Conservation (phyloP, 1,140 invertebrate species). For the Ganaspis sp. region DNA sequence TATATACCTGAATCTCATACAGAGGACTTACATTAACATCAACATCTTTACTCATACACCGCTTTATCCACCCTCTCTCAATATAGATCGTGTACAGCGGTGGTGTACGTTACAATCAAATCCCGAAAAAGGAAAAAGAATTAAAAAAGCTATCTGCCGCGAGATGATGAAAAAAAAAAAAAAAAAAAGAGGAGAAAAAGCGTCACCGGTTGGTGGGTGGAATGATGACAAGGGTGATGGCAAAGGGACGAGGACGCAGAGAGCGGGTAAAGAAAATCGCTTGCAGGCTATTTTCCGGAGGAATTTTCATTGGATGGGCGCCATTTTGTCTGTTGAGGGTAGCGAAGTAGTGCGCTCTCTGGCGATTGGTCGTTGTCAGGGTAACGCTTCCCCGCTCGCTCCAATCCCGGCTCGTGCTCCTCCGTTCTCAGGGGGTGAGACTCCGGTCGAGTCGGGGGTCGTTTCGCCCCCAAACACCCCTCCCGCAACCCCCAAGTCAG, state of each 20-base stretch:
- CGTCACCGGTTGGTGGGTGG: constrained; percentile 37
- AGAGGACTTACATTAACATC: constrained; percentile 48
- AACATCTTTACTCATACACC: constrained; percentile 44
- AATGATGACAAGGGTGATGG: constrained; percentile 26
- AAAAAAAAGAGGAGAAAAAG: constrained; percentile 38
- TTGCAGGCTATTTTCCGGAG: constrained; percentile 74
- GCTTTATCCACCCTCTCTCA: constrained; percentile 1
- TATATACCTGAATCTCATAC: background rate
- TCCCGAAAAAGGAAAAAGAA: constrained; percentile 69
- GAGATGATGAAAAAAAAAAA: constrained; percentile 66
- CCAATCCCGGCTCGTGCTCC: constrained; percentile 58
- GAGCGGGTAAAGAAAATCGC: constrained; percentile 69
- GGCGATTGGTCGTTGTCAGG: constrained; percentile 67
- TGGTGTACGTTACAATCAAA: constrained; percentile 72
- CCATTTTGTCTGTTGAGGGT: constrained; percentile 65
- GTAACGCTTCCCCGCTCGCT: constrained; percentile 60
- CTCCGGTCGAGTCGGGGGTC: constrained; percentile 38
- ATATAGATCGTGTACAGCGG: constrained; percentile 42
- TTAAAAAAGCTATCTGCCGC: constrained; percentile 71
- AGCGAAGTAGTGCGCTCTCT: constrained; percentile 38
- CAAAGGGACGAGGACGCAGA: constrained; percentile 31
- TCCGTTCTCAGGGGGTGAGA: constrained; percentile 25
- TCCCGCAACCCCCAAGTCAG: constrained; percentile 61
- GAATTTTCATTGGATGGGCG: constrained; percentile 74
- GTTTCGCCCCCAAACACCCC: constrained; percentile 53